Evolutionary conservation across 2,888 invertebrate species (phyloP), one percentile per base, ranked within the genome.

Genomic region (Ormyrus rosae): DNA sequence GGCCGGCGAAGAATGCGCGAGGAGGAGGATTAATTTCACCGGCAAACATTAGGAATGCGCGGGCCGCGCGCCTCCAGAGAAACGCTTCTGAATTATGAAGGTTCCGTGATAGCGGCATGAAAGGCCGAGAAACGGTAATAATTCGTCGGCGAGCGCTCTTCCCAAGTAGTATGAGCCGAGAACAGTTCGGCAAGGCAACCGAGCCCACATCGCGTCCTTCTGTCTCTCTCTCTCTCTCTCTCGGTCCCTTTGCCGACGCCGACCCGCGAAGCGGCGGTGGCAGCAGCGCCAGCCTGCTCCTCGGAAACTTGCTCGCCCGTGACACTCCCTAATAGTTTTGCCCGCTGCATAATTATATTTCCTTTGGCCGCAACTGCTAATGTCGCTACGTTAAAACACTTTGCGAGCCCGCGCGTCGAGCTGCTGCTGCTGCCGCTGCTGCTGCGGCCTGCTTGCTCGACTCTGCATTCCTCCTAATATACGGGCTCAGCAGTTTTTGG

Each of bases 261-360:
- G 7, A 34, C 34, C 34, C 34, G 34, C 34, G 34, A 34, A 34
- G 34, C 34, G 34, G 34, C 34, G 34, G n/a, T 68, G 51, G 45
- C 51, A 70, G 34, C 53, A 50, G 50, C 63, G 9, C 48, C 67
- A 68, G 67, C 63, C 64, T 51, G 70, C 50, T 45, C 82, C 68
- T 70, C 83, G 69, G 86, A 86, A 88, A 88, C 85, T 87, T 86
- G 84, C 82, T 83, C 83, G 81, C 82, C 85, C 87, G 85, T 85
- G 86, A 86, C 84, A 86, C 85, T 83, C 78, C 85, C 85, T 88
- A 88, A 88, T 86, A 87, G 87, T 88, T 88, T 88, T 85, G 84
- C 83, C 86, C 83, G 83, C 83, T 84, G 85, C 85, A 85, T 87
- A 89, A 89, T 89, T 89, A 87, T 86, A 85, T 85, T 86, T 85